Conservation (phyloP, 2,888 invertebrate genomes). For the Timandra comae region DNA sequence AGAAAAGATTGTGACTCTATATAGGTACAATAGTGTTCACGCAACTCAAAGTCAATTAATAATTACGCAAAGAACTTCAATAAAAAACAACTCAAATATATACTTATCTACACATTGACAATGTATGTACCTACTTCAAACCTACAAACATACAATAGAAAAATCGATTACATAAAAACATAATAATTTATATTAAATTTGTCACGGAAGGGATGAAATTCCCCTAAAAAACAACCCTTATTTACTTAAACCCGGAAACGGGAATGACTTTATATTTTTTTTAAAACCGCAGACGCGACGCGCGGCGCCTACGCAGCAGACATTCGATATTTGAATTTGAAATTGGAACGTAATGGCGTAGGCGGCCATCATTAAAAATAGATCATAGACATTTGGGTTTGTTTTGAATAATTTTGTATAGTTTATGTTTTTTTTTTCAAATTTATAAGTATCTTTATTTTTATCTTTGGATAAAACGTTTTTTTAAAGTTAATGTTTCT, state of each 20-base stretch:
- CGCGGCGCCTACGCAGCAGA: constrained; percentile 35
- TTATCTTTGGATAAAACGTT: no score
- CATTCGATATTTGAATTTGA: constrained; percentile 43
- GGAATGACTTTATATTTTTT: constrained; percentile 41
- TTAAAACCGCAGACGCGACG: constrained; percentile 31
- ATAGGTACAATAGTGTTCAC: no score
- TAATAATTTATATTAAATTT: constrained; percentile 24
- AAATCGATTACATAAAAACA: constrained; percentile 24
- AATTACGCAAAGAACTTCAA: no score
- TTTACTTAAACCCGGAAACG: constrained; percentile 35
- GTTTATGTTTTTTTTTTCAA: constrained; percentile 29
- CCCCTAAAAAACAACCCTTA: constrained; percentile 27
- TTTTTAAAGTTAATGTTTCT: no score
- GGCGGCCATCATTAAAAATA: constrained; percentile 50
- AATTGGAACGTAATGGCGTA: constrained; percentile 46
- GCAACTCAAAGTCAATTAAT: no score
- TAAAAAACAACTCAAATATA: no score
- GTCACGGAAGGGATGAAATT: constrained; percentile 23
- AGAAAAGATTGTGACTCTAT: no score
- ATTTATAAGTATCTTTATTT: no score
- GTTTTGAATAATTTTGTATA: constrained; percentile 40
- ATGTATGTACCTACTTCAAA: no score
- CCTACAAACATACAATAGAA: constrained; percentile 1
- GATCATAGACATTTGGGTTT: constrained; percentile 37
- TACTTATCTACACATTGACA: no score